phyloP scores from a whole-genome alignment of 2,797 vertebrate species.

The Centropyge bicolor region DNA sequence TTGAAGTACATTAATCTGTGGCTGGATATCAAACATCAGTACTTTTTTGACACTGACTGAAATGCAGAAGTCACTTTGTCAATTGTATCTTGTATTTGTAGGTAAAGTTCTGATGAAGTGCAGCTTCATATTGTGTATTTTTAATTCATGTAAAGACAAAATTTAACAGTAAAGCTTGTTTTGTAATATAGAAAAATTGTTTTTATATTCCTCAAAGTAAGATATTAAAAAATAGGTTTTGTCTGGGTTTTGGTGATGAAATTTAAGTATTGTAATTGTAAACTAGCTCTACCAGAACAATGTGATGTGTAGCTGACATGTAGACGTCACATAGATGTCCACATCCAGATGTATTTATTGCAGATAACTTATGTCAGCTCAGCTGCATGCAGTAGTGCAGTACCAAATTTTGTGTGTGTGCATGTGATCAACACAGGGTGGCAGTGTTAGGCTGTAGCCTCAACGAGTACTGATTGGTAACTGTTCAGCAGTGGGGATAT shows the following conservation, averaged over 20 bases:
- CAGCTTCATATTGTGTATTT: neutral
- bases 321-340: too few species aligned
- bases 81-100: neutral
- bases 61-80: neutral
- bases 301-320: too few species aligned
- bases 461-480: neutral
- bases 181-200: too few species aligned
- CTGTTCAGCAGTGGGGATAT: neutral
- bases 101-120: neutral
- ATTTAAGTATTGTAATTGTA: neutral
- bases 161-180: too few species aligned
- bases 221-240: neutral
- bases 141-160: neutral
- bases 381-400: too few species aligned
- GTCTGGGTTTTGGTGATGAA: neutral
- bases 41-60: neutral
- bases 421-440: constrained; percentile 57
- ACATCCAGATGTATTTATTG: too few species aligned
- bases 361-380: too few species aligned
- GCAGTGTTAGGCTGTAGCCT: constrained; percentile 51
- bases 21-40: neutral
- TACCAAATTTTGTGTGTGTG: neutral
- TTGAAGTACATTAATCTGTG: neutral
- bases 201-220: neutral
- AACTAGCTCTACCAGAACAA: too few species aligned